Percentiles rank a stretch among this genome's conserved stretches.
Conservation (phyloP, 1,140 invertebrate species). For the Hylyphantes graminicola region DNA sequence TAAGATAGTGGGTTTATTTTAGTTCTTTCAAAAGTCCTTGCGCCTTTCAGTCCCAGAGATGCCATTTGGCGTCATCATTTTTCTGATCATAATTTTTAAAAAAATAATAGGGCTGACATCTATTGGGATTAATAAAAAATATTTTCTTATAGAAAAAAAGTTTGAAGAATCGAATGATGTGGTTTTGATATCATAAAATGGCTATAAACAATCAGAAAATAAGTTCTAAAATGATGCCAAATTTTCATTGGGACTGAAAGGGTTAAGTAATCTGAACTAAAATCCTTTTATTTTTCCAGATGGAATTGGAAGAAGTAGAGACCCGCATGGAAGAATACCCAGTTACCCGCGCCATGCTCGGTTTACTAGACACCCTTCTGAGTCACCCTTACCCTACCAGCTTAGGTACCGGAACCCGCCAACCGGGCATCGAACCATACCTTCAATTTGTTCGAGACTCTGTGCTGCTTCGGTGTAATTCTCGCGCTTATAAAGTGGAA, state of each 20-base stretch:
- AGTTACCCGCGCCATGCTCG: conserved; percentile 82
- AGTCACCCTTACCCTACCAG: conserved; percentile 76
- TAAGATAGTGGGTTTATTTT: too few relatives aligned
- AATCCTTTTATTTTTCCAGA: conserved; percentile 64
- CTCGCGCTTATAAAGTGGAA: conserved; percentile 80
- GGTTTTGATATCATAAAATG: too few relatives aligned
- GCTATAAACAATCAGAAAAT: too few relatives aligned
- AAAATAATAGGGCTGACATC: too few relatives aligned
- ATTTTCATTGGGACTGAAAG: not conserved
- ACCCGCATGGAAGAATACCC: conserved; percentile 88
- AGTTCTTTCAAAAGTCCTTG: too few relatives aligned
- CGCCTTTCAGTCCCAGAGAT: too few relatives aligned
- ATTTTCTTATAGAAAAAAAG: too few relatives aligned
- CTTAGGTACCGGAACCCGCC: conserved; percentile 83
- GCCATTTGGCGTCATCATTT: too few relatives aligned
- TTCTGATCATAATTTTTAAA: too few relatives aligned
- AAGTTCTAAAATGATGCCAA: not conserved
- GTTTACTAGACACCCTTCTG: conserved; percentile 81
- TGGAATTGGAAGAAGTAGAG: conserved; percentile 82
- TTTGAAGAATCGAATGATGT: too few relatives aligned
- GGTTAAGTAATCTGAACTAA: not conserved
- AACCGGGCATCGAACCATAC: conserved; percentile 90
- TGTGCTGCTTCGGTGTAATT: conserved; percentile 82
- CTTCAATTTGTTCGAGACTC: conserved; percentile 82
- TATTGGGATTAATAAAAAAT: too few relatives aligned